Conservation (phyloP, 2,888 invertebrate genomes). For the Leptarthrus brevirostris region DNA sequence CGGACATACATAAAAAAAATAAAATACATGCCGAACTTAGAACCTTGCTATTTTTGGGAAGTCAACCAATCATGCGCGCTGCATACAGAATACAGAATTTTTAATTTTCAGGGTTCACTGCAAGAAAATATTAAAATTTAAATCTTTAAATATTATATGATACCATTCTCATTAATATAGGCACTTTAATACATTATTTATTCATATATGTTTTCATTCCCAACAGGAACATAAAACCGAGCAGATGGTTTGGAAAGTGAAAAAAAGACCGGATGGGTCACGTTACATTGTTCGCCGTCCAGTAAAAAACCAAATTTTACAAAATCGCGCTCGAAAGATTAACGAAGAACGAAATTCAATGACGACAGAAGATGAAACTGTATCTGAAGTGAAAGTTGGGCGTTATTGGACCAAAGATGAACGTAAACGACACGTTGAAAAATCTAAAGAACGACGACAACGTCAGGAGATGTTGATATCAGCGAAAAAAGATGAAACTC, state of each 20-base stretch:
- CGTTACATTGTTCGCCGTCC: conserved; percentile 77
- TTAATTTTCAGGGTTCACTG: too few species aligned
- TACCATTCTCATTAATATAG: too few species aligned
- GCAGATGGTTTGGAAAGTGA: conserved; percentile 76
- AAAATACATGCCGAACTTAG: too few species aligned
- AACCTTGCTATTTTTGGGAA: too few species aligned
- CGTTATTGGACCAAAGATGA: conserved; percentile 79
- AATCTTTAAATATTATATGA: too few species aligned
- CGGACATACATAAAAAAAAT: too few species aligned
- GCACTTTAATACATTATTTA: too few species aligned
- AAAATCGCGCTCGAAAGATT: conserved; percentile 74
- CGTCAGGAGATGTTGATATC: conserved; percentile 55
- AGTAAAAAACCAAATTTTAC: conserved; percentile 72
- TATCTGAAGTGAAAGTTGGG: conserved; percentile 76
- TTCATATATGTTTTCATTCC: too few species aligned
- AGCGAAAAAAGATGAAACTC: conserved; percentile 29
- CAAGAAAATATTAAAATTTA: too few species aligned
- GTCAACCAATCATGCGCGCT: too few species aligned
- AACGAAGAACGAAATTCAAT: conserved; percentile 72
- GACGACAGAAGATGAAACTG: conserved; percentile 78
- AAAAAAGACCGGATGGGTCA: conserved; percentile 76
- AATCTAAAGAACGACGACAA: conserved; percentile 71
- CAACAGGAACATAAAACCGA: conserved; percentile 44
- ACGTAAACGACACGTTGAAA: conserved; percentile 75
- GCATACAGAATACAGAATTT: too few species aligned